phyloP scores from a whole-genome alignment of 2,113 vertebrate genomes.

The Coreoperca whiteheadi region DNA sequence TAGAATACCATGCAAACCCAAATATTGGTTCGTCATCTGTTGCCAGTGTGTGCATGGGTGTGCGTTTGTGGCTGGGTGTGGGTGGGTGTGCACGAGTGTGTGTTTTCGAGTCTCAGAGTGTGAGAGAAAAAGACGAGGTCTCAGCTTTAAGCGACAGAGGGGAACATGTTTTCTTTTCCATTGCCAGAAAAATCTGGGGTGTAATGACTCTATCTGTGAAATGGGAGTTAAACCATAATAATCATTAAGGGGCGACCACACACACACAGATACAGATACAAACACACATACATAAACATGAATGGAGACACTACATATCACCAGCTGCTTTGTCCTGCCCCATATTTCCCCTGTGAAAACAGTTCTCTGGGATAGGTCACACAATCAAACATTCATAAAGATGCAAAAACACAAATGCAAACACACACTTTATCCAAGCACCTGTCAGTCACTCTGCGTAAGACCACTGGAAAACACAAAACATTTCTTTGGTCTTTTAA shows the following conservation, averaged over 20 bases:
- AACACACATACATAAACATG: neutral
- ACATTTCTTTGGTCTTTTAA: neutral
- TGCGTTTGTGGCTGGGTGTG: conserved; percentile 2
- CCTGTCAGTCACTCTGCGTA: neutral
- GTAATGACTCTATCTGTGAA: conserved; percentile 69
- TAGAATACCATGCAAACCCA: conserved; percentile 48
- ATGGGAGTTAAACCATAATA: conserved; percentile 78
- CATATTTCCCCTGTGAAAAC: conserved; percentile 47
- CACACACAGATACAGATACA: conserved; percentile 31
- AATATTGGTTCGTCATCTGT: conserved; percentile 67
- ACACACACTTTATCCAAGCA: neutral
- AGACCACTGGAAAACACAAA: neutral
- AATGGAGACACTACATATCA: conserved; percentile 4
- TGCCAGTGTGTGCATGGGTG: conserved; percentile 17
- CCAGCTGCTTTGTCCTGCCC: conserved; percentile 35
- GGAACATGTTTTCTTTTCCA: conserved; percentile 73
- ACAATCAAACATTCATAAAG: neutral
- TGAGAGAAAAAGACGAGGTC: conserved; percentile 35
- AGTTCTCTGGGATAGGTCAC: conserved; percentile 18
- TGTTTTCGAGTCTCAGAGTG: conserved; percentile 30
- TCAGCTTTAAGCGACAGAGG: conserved; percentile 57
- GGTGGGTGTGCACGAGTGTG: neutral
- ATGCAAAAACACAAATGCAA: conserved; percentile 2
- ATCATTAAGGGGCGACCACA: conserved; percentile 71
- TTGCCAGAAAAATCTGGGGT: conserved; percentile 56